Percentiles rank a stretch among this genome's conserved stretches.
These are phyloP conservation scores for Philhelius pedissequus DNA, from an alignment of 2,888 invertebrate species.

Conservation along the genomic window DNA sequence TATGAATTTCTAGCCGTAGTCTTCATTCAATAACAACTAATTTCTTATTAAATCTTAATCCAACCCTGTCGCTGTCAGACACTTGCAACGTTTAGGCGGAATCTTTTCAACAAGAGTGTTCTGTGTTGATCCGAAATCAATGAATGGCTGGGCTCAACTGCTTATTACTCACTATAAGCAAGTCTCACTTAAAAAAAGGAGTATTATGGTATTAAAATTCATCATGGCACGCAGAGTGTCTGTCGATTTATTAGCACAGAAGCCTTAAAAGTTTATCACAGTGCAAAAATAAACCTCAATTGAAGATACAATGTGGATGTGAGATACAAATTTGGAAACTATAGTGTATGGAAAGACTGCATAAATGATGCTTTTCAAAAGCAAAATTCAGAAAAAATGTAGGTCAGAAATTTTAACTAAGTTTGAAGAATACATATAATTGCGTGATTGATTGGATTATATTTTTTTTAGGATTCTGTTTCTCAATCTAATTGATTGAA, in stretches of 20 bases:
- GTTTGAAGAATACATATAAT: not conserved
- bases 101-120: too few species aligned
- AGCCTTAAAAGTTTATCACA: not conserved
- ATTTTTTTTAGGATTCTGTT: not conserved
- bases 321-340: not conserved
- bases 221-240: not conserved
- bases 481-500: not conserved
- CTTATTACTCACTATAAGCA: not conserved
- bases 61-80: too few species aligned
- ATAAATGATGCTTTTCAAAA: not conserved
- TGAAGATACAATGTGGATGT: not conserved
- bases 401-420: not conserved
- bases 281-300: not conserved
- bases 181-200: not conserved
- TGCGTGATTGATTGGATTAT: not conserved
- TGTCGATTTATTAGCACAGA: not conserved
- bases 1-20: too few species aligned
- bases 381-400: not conserved
- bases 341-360: not conserved
- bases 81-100: too few species aligned
- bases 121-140: too few species aligned
- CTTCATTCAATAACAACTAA: too few species aligned
- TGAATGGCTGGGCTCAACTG: not conserved
- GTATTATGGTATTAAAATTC: not conserved
- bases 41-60: too few species aligned